These are phyloP conservation scores for Stomorhina lunata DNA, from an alignment of 2,888 invertebrate genomes.

Conservation along the genomic window DNA sequence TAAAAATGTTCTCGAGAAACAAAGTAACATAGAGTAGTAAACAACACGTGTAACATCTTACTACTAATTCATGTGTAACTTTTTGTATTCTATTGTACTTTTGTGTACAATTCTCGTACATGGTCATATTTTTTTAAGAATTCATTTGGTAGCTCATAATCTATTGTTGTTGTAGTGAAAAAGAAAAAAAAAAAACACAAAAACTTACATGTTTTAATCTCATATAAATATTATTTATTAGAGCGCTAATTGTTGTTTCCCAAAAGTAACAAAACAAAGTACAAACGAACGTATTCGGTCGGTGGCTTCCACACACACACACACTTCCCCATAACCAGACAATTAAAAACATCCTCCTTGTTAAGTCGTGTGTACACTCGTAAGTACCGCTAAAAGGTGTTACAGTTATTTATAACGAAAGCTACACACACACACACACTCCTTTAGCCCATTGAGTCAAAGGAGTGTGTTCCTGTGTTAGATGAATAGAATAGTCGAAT, in stretches of 20 bases:
- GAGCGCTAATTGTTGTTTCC: constrained; percentile 70
- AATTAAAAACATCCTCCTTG: constrained; percentile 41
- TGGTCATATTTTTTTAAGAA: too few relatives aligned
- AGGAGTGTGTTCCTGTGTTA: not conserved
- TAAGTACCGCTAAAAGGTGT: constrained; percentile 46
- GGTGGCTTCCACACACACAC: not conserved
- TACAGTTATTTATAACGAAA: constrained; percentile 47
- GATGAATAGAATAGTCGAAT: not conserved
- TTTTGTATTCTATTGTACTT: not conserved
- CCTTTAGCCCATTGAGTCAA: too few relatives aligned
- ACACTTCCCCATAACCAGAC: not conserved
- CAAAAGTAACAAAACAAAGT: constrained; percentile 34
- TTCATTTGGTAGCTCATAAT: not conserved
- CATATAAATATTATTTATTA: constrained; percentile 74
- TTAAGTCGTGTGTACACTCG: constrained; percentile 2
- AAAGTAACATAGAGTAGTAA: constrained; percentile 32
- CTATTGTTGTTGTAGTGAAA: constrained; percentile 4
- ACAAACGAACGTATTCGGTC: constrained; percentile 16
- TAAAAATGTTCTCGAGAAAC: constrained; percentile 18
- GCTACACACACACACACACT: not conserved
- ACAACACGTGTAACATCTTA: constrained; percentile 63
- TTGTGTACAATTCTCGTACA: too few relatives aligned
- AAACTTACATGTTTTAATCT: constrained; percentile 62
- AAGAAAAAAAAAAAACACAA: constrained; percentile 56
- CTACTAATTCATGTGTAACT: constrained; percentile 42